Evolutionary conservation across 2,888 invertebrate genomes (phyloP), one percentile per base, ranked within the genome.

Genomic region (Xestia ashworthii): DNA sequence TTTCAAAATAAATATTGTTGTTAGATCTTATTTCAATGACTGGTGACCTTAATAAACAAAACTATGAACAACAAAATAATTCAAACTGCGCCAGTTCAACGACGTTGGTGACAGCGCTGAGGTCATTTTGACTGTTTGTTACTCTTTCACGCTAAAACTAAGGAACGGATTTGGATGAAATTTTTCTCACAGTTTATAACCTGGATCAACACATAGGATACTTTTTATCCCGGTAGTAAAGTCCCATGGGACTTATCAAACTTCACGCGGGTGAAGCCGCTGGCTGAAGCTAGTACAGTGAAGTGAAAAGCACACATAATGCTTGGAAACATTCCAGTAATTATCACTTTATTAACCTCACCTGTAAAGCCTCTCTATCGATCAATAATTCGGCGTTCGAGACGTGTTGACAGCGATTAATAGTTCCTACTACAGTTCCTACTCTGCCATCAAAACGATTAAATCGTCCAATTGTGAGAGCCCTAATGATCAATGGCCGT

Each of bases 401-500:
- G n/a, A 41, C 65, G 22, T 44, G 41, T 44, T 41, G 41, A 22
- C 9, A 77, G 25, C 11, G 6, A 46, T n/a, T 38, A 16, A 68
- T 9, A 71, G 58, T 41, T 58, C 55, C 5, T 80, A n/a, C 48
- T 38, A 22, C 48, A 25, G 48, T 67, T 64, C 64, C 64, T 62
- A 25, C 48, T 53, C 44, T 58, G 25, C 65, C 25, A 50, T 62
- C 67, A 55, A 48, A 71, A 80, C 41, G 8, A 65, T 62, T 70
- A n/a, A 80, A 65, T 68, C 46, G 38, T 14, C 25, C 60, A 50
- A 64, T 50, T 79, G 69, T 55, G 22, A 64, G 64, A 50, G 70
- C 66, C 68, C 60, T 81, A 58, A 55, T 62, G 69, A 82, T 75
- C 84, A 75, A 86, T 84, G 62, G 55, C 65, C 76, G 81, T 85